Evolutionary conservation across 2,888 invertebrate species (phyloP).

Genomic region (Ochlodes sylvanus): DNA sequence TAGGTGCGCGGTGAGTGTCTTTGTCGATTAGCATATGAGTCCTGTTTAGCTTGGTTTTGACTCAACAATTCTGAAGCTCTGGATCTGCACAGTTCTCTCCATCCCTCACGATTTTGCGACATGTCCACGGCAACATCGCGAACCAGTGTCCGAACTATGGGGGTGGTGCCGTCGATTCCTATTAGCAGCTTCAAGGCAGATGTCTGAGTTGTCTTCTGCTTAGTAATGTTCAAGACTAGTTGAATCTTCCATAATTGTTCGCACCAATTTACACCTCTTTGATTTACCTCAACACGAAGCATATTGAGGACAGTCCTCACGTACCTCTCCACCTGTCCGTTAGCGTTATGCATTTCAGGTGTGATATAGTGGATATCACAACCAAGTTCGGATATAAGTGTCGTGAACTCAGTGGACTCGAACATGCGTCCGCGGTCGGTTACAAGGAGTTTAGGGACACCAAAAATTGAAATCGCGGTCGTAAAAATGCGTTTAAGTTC

Average conservation of each 20-base stretch:
- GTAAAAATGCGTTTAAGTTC: constrained; percentile 31
- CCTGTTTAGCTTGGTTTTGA: neutral
- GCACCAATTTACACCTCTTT: constrained; percentile 22
- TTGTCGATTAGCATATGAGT: neutral
- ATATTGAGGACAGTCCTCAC: constrained; percentile 39
- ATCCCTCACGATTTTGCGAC: constrained; percentile 20
- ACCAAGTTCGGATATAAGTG: constrained; percentile 19
- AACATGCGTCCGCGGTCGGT: constrained; percentile 36
- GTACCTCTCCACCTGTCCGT: constrained; percentile 45
- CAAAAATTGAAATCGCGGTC: constrained; percentile 34
- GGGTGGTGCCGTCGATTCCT: constrained; percentile 39
- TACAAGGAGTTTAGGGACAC: constrained; percentile 24
- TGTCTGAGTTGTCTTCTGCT: constrained; percentile 37
- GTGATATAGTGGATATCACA: constrained; percentile 39
- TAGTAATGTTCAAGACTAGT: constrained; percentile 24
- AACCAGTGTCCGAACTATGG: constrained; percentile 16
- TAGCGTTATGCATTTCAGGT: constrained; percentile 42
- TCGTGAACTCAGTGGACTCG: constrained; percentile 9
- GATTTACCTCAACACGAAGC: constrained; percentile 30
- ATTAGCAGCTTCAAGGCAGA: constrained; percentile 40
- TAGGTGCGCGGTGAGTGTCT: neutral
- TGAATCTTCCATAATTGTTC: constrained; percentile 10
- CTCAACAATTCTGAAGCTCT: neutral
- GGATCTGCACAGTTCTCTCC: neutral
- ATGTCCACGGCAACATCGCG: constrained; percentile 39